These are phyloP conservation scores for Formica aserva DNA, from an alignment of 2,888 invertebrate species.

Conservation along the genomic window DNA sequence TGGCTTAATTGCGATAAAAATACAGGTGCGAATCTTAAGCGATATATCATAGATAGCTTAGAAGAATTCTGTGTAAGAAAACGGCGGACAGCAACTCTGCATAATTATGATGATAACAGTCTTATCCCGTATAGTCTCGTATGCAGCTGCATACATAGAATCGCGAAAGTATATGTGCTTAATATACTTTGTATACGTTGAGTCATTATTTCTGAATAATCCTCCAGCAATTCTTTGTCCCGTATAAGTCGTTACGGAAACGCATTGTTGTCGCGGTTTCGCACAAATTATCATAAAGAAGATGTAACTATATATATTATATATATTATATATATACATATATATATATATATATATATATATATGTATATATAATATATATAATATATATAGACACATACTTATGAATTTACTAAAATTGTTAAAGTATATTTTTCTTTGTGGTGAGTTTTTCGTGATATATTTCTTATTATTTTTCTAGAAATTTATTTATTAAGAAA, in stretches of 20 bases:
- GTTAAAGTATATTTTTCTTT: background rate
- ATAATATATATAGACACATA: background rate
- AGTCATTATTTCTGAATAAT: constrained; percentile 77
- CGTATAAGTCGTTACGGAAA: constrained; percentile 63
- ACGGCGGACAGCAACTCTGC: background rate
- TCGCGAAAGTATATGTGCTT: constrained; percentile 46
- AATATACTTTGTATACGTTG: constrained; percentile 59
- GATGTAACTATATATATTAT: background rate
- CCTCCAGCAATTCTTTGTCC: constrained; percentile 63
- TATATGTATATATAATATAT: background rate
- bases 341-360: too few relatives aligned
- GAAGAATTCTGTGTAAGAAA: constrained; percentile 25
- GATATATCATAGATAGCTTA: background rate
- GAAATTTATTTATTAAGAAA: background rate
- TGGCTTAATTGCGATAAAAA: constrained; percentile 20
- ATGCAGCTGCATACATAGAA: constrained; percentile 47
- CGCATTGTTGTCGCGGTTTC: constrained; percentile 46
- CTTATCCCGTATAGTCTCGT: background rate
- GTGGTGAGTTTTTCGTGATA: background rate
- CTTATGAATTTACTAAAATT: background rate
- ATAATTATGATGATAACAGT: background rate
- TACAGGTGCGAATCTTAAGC: background rate
- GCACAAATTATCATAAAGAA: constrained; percentile 23
- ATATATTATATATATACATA: too few relatives aligned
- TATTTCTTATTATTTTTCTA: background rate